Conservation (phyloP, 2,113 vertebrate species). For the Meriones unguiculatus region DNA sequence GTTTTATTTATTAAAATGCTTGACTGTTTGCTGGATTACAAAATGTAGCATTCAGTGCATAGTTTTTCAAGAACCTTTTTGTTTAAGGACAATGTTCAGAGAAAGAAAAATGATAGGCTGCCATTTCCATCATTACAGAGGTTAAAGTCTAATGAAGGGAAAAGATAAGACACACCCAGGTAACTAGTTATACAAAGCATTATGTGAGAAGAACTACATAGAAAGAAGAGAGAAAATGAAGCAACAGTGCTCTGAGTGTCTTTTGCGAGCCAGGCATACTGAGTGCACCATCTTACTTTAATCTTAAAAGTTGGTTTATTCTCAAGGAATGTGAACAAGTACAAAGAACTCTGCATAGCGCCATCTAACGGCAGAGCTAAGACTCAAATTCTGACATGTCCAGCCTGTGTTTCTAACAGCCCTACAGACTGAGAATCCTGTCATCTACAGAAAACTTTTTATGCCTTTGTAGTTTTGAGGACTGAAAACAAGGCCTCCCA, state of each 20-base stretch:
- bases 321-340: background rate
- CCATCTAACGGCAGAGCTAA: background rate
- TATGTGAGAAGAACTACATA: background rate
- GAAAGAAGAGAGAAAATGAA: constrained; percentile 12
- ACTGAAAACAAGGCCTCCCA: background rate
- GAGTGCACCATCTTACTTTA: background rate
- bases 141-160: background rate
- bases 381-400: background rate
- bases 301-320: background rate
- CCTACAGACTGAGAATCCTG: background rate
- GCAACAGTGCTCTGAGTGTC: background rate
- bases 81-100: background rate
- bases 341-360: background rate
- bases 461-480: background rate
- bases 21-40: constrained; percentile 27
- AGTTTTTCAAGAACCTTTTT: background rate
- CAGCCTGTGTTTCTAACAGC: background rate
- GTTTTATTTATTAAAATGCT: constrained; percentile 51
- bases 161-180: background rate
- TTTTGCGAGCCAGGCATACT: background rate
- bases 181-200: background rate
- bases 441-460: background rate
- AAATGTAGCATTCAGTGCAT: background rate
- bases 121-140: background rate
- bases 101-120: background rate